These are phyloP conservation scores for Silurus lanzhouensis DNA, from an alignment of 2,797 vertebrate genomes.

Conservation along the genomic window DNA sequence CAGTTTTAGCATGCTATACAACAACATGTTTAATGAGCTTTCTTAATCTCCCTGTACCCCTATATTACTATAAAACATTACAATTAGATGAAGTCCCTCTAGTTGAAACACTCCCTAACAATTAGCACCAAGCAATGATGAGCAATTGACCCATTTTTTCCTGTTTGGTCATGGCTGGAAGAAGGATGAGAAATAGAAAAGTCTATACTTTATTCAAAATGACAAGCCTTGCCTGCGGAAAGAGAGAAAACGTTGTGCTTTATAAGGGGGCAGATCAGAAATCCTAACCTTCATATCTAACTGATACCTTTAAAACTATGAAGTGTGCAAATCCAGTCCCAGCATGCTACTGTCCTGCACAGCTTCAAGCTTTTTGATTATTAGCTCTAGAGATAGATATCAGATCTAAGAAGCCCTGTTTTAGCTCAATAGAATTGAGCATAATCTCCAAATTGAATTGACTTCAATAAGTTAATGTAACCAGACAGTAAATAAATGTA, in stretches of 20 bases:
- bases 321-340: neutral
- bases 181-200: neutral
- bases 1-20: neutral
- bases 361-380: constrained; percentile 9
- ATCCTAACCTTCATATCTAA: neutral
- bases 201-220: neutral
- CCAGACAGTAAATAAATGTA: neutral
- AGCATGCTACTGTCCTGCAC: neutral
- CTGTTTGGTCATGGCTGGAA: neutral
- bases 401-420: neutral
- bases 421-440: neutral
- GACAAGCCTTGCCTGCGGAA: neutral
- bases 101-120: constrained; percentile 59
- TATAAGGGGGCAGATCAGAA: neutral
- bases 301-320: neutral
- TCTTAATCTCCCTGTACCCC: neutral
- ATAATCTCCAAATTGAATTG: neutral
- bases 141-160: constrained; percentile 31
- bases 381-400: neutral
- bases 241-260: neutral
- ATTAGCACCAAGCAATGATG: constrained; percentile 65
- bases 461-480: neutral
- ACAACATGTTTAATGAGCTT: neutral
- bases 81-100: constrained; percentile 40
- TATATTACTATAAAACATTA: neutral